Conservation (phyloP, 2,888 invertebrate genomes). For the Philaethria dido region DNA sequence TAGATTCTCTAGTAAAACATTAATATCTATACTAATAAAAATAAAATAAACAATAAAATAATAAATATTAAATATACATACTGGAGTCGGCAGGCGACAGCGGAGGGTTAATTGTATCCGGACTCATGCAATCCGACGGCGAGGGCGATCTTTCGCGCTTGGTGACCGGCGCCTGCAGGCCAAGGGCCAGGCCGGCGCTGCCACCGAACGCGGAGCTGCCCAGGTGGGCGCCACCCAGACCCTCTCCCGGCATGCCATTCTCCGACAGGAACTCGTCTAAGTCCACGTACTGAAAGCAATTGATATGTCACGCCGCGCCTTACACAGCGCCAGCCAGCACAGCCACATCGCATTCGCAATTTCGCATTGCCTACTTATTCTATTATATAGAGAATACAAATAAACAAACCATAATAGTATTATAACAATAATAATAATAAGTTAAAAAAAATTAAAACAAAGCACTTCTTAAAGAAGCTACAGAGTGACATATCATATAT, state of each 20-base stretch:
- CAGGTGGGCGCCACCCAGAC: constrained; percentile 85
- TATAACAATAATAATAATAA: not conserved
- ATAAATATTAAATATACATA: constrained; percentile 84
- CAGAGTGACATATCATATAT: constrained; percentile 12
- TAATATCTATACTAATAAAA: not conserved
- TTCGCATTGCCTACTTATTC: constrained; percentile 36
- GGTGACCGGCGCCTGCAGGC: constrained; percentile 88
- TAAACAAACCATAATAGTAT: not conserved
- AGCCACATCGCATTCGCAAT: constrained; percentile 36
- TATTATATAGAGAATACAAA: constrained; percentile 3
- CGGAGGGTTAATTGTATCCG: constrained; percentile 94
- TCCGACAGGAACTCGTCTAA: constrained; percentile 98
- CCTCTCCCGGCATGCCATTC: constrained; percentile 95
- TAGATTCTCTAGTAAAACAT: not conserved
- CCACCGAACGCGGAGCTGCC: constrained; percentile 86
- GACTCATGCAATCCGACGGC: constrained; percentile 94
- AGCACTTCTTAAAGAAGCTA: constrained; percentile 7
- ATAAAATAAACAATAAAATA: not conserved
- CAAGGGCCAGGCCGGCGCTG: constrained; percentile 83
- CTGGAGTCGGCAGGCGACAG: constrained; percentile 95
- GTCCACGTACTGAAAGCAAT: constrained; percentile 93
- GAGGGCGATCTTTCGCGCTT: constrained; percentile 94
- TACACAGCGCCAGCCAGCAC: constrained; percentile 41
- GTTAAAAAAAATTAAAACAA: constrained; percentile 9
- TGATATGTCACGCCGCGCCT: constrained; percentile 48